Base-by-base conservation (phyloP, 1,140 invertebrate species). In the Caenorhabditis remanei region DNA sequence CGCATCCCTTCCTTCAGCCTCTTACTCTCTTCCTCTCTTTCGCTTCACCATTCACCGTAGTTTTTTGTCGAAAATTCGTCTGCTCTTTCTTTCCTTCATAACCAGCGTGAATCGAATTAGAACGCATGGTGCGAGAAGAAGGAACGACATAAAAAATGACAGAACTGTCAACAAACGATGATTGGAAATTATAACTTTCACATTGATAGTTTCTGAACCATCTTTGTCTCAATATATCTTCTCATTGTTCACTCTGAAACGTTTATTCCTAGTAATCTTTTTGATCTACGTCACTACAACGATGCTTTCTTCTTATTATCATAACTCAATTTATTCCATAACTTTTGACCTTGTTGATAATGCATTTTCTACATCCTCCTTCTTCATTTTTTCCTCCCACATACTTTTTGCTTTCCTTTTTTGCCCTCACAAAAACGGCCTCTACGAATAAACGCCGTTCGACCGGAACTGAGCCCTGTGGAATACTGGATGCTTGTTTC, bases 401-500 rank as follows among this genome's bases (percentile, higher is more conserved):
- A 24, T 65, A 40, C 55, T 19, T n/a, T 58, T n/a, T 58, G 14
- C 55, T n/a, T n/a, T 21, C 61, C 21, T 63, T 32, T 71, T 71
- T 71, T 71, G 65, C 16, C 41, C 40, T 71, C 43, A 14, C 32
- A 41, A 65, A 65, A 32, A 32, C 46, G 41, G 71, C 71, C 21
- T 79, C 71, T 8, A 79, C 53, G 65, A 71, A 71, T 71, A 41
- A 71, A 71, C 65, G 65, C 40, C 41, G 65, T 71, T 71, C 65
- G 43, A 71, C 65, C 43, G 24, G 24, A 71, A n/a, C 43, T 43
- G 65, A 46, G 41, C 65, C 65, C 65, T 48, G 65, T 71, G 65
- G 65, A 46, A 71, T 71, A 71, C 65, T 71, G 7, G 24, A 67
- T 13, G n/a, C 19, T n/a, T 11, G 40, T 48, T 48, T 71, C 65